Evolutionary conservation across 1,140 invertebrate species (phyloP), one percentile per base, ranked within the genome.

Genomic region (Prorops nasuta): DNA sequence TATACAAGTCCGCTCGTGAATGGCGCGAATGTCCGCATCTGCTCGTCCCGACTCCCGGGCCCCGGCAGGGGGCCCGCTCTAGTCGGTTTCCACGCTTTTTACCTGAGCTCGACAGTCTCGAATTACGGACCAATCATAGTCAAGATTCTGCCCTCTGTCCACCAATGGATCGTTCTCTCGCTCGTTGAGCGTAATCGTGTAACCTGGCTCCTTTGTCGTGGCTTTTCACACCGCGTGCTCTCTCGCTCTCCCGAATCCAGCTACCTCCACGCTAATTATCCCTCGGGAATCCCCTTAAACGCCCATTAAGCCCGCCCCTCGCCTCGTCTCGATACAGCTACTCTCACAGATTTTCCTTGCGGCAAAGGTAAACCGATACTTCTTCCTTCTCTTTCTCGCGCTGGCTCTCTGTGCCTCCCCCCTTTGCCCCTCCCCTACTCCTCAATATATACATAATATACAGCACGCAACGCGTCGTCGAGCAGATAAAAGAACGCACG

Each of bases 11-110:
- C 44, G 21, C 34, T 38, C 43, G 14, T 59, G 44, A 59, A 49
- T n/a, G 41, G 44, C 44, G 58, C 58, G 63, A 61, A 60, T 66
- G 64, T 62, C 63, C 56, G 61, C 74, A 76, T 76, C 74, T 76
- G 74, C 69, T 50, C 44, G 10, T 16, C 14, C 24, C 3, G 18
- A 12, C 15, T 15, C 16, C 28, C 31, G 15, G 44, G 32, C 6
- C 4, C 6, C n/a, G 21, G 7, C 31, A 6, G 4, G 24, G 24
- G 24, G 24, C 24, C 24, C 24, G 24, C 4, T 10, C 24, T 6
- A 28, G 4, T 10, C 24, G 4, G n/a, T n/a, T n/a, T n/a, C n/a
- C n/a, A n/a, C n/a, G n/a, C n/a, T n/a, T n/a, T n/a, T n/a, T n/a
- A n/a, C n/a, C n/a, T n/a, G n/a, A n/a, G 24, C 24, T 10, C 4